Evolutionary conservation across 35 echinoderm and acorn worm genomes (phyloP).

Genomic region (Amphiura filiformis): DNA sequence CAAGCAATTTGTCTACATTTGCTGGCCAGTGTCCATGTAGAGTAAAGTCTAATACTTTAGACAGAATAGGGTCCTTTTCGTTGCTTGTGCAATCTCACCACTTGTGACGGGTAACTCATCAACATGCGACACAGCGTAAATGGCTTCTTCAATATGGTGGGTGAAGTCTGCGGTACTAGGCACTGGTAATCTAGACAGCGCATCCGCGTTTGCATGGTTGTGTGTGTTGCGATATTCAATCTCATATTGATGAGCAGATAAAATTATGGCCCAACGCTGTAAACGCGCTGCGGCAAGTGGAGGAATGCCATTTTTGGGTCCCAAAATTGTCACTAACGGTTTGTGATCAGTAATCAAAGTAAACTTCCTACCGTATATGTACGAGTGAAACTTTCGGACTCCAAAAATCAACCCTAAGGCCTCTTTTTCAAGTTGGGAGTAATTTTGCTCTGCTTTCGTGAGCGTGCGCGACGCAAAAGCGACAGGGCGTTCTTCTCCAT

Average conservation of each 20-base stretch:
- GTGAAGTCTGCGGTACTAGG: background rate
- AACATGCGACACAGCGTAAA: constrained; percentile 18
- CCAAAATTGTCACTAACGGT: constrained; percentile 40
- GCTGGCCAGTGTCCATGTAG: constrained; percentile 17
- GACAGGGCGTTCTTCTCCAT: constrained; percentile 48
- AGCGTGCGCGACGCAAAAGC: constrained; percentile 59
- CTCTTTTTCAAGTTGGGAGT: constrained; percentile 59
- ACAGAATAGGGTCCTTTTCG: constrained; percentile 35
- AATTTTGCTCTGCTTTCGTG: constrained; percentile 48
- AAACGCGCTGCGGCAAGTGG: constrained; percentile 48
- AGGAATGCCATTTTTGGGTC: constrained; percentile 40
- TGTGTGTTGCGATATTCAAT: constrained; percentile 18
- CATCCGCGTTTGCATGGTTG: constrained; percentile 50
- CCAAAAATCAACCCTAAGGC: constrained; percentile 57
- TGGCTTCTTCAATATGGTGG: constrained; percentile 19
- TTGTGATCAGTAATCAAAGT: constrained; percentile 59
- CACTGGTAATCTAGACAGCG: constrained; percentile 30
- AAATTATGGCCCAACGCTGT: constrained; percentile 64
- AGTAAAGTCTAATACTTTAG: no score
- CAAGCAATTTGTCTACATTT: constrained; percentile 20
- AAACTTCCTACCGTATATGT: constrained; percentile 60
- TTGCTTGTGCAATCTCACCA: constrained; percentile 41
- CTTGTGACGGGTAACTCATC: constrained; percentile 53
- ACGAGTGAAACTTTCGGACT: constrained; percentile 52
- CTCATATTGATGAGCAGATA: constrained; percentile 39